Evolutionary conservation across 2,797 vertebrate genomes (phyloP).

Genomic region (Apogon hyalosoma): DNA sequence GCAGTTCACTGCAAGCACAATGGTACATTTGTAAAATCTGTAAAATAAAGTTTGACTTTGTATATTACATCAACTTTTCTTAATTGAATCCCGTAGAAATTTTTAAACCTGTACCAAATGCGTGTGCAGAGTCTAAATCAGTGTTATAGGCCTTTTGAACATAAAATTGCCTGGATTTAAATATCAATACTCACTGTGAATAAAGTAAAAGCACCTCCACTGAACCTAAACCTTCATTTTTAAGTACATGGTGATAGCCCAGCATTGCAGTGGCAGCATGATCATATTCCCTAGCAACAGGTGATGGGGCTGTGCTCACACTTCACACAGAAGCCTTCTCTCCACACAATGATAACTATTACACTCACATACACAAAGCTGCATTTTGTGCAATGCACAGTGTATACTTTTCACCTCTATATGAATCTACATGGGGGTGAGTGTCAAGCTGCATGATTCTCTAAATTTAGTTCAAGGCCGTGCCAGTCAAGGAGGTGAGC

Average conservation of each 20-base stretch:
- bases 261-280: conserved; percentile 38
- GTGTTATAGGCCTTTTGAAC: conserved; percentile 1
- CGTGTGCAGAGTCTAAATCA: neutral
- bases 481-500: conserved; percentile 74
- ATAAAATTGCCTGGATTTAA: conserved; percentile 2
- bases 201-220: neutral
- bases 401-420: conserved; percentile 46
- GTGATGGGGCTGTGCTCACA: conserved; percentile 33
- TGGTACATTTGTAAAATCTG: conserved; percentile 15
- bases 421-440: conserved; percentile 53
- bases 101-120: neutral
- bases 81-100: neutral
- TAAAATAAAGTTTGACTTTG: neutral
- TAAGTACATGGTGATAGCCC: conserved; percentile 10
- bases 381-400: conserved; percentile 36
- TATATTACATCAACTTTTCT: neutral
- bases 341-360: conserved; percentile 25
- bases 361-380: conserved; percentile 18
- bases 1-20: conserved; percentile 2
- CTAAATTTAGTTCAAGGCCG: conserved; percentile 78
- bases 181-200: neutral
- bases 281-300: conserved; percentile 60
- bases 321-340: conserved; percentile 23
- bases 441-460: conserved; percentile 66
- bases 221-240: conserved; percentile 22